Evolutionary conservation across 2,797 vertebrate species (phyloP).

Genomic region (Fistularia tabacaria): DNA sequence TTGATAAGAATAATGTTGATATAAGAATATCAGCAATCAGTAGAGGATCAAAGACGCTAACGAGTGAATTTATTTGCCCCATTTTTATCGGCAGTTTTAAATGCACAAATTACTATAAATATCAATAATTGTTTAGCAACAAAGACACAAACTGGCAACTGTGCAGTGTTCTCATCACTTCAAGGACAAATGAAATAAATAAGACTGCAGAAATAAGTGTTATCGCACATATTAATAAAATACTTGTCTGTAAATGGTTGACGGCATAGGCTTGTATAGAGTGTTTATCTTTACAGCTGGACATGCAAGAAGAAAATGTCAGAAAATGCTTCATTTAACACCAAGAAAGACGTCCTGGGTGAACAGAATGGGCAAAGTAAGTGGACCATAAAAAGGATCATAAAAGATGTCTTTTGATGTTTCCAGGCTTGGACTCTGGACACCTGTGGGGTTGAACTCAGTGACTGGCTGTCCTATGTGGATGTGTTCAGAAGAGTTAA

Average conservation of each 20-base stretch:
- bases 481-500: conserved; percentile 38
- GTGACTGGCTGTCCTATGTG: conserved; percentile 44
- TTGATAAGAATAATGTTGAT: conserved; percentile 18
- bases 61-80: background rate
- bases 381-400: conserved; percentile 55
- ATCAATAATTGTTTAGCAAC: too few relatives aligned
- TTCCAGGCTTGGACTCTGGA: conserved; percentile 48
- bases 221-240: background rate
- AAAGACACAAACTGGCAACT: too few relatives aligned
- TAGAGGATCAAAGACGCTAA: too few relatives aligned
- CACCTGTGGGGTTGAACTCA: conserved; percentile 64
- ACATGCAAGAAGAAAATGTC: conserved; percentile 9
- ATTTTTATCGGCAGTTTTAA: background rate
- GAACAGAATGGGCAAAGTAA: conserved; percentile 49
- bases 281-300: conserved; percentile 4
- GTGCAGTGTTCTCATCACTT: too few relatives aligned
- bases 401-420: conserved; percentile 64
- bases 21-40: too few relatives aligned
- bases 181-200: too few relatives aligned
- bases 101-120: background rate
- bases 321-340: conserved; percentile 34
- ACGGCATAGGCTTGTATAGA: conserved; percentile 1
- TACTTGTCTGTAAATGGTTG: background rate
- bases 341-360: conserved; percentile 40
- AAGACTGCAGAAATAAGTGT: background rate